These are phyloP conservation scores for Strigops habroptila DNA, from an alignment of 2,113 vertebrate genomes.

Conservation along the genomic window DNA sequence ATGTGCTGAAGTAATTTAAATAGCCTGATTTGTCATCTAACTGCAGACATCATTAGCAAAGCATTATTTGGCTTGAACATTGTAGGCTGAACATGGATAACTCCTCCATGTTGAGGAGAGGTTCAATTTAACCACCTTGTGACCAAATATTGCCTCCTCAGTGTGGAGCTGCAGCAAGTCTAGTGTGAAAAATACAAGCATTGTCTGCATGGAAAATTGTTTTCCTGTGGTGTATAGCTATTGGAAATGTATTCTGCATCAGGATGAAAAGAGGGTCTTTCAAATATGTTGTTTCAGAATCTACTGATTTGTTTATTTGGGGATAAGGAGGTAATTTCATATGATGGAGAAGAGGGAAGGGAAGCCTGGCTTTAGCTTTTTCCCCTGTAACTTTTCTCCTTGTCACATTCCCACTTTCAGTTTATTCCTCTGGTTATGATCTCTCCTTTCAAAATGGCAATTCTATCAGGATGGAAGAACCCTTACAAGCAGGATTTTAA, in stretches of 20 bases:
- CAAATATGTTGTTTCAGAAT: background rate
- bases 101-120: background rate
- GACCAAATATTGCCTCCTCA: background rate
- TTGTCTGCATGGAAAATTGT: background rate
- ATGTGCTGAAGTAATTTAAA: background rate
- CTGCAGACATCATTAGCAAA: conserved; percentile 22
- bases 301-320: background rate
- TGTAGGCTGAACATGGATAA: conserved; percentile 28
- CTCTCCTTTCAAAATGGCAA: background rate
- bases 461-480: background rate
- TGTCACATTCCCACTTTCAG: background rate
- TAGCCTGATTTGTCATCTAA: conserved; percentile 53
- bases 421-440: background rate
- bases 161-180: background rate
- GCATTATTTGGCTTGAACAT: conserved; percentile 42
- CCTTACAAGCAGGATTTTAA: background rate
- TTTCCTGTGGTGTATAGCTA: background rate
- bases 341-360: background rate
- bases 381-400: background rate
- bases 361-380: background rate
- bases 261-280: background rate
- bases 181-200: background rate
- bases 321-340: background rate
- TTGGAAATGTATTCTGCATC: background rate
- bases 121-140: conserved; percentile 34